phyloP scores from a whole-genome alignment of 2,797 vertebrate genomes.

The Mormyrus hasselquistii region DNA sequence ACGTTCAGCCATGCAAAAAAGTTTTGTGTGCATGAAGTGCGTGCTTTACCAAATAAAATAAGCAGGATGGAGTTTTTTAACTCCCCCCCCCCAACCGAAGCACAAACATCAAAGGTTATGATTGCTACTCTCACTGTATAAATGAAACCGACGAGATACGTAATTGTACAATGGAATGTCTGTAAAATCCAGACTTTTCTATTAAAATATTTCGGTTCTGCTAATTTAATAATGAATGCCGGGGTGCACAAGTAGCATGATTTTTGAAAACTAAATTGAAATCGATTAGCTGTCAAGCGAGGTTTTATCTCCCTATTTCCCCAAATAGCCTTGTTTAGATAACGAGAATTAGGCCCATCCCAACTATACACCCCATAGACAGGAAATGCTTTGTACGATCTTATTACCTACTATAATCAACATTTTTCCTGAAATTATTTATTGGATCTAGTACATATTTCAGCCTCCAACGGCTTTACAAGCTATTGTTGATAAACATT shows the following conservation, averaged over 20 bases:
- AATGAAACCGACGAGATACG: not conserved
- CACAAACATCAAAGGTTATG: not conserved
- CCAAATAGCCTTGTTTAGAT: not conserved
- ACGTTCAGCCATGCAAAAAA: not conserved
- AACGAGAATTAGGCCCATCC: not conserved
- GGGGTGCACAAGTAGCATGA: not conserved
- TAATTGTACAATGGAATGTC: not conserved
- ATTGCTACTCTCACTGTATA: not conserved
- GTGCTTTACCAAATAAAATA: not conserved
- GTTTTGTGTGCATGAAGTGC: not conserved
- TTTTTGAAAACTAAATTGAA: not conserved
- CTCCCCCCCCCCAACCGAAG: not conserved
- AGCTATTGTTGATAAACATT: not conserved
- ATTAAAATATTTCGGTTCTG: not conserved
- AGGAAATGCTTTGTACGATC: not conserved
- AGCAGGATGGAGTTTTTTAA: not conserved
- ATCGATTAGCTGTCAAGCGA: not conserved
- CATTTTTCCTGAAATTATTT: not conserved
- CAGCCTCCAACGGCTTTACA: not conserved
- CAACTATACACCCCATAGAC: not conserved
- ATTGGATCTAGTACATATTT: not conserved
- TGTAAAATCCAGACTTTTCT: not conserved
- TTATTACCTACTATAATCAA: not conserved
- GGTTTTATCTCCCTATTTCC: not conserved
- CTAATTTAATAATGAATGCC: not conserved